A percentile compares a stretch with the other conserved stretches of the same genome.
phyloP scores from a whole-genome alignment of 2,113 vertebrate genomes.

The Perccottus glenii region DNA sequence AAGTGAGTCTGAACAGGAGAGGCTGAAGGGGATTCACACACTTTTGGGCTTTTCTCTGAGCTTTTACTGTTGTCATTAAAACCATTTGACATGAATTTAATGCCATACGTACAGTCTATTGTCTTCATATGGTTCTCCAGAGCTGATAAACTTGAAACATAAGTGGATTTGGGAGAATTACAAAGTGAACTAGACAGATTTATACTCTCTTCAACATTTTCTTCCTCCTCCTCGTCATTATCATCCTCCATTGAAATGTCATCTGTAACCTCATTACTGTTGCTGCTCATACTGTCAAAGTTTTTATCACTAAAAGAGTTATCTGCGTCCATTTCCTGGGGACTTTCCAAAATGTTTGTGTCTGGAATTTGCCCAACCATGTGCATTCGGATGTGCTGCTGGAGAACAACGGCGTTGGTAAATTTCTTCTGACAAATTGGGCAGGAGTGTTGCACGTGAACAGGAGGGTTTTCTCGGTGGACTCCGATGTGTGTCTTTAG shows the following conservation, averaged over 20 bases:
- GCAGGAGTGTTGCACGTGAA: slow-evolving; percentile 94
- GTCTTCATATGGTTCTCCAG: slow-evolving; percentile 93
- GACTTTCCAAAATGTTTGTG: slow-evolving; percentile 78
- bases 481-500: slow-evolving; percentile 96
- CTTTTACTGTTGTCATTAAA: slow-evolving; percentile 84
- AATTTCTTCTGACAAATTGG: slow-evolving; percentile 99
- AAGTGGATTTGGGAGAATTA: slow-evolving; percentile 81
- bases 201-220: slow-evolving; percentile 75
- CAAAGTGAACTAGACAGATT: slow-evolving; percentile 76
- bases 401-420: slow-evolving; percentile 94
- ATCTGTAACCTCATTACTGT: slow-evolving; percentile 85
- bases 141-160: slow-evolving; percentile 86
- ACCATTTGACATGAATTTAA: slow-evolving; percentile 84
- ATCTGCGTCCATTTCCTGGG: slow-evolving; percentile 85
- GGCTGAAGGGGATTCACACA: slow-evolving; percentile 82
- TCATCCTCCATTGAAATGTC: slow-evolving; percentile 92
- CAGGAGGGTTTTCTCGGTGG: slow-evolving; percentile 90
- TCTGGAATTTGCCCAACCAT: slow-evolving; percentile 94
- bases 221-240: slow-evolving; percentile 44
- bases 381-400: slow-evolving; percentile 98
- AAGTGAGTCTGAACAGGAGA: slow-evolving; percentile 82
- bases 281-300: slow-evolving; percentile 85
- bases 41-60: slow-evolving; percentile 81
- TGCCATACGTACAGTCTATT: slow-evolving; percentile 83
- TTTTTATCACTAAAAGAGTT: slow-evolving; percentile 83